Base-by-base conservation (phyloP, 2,888 invertebrate genomes). In the Dynastes tityus region DNA sequence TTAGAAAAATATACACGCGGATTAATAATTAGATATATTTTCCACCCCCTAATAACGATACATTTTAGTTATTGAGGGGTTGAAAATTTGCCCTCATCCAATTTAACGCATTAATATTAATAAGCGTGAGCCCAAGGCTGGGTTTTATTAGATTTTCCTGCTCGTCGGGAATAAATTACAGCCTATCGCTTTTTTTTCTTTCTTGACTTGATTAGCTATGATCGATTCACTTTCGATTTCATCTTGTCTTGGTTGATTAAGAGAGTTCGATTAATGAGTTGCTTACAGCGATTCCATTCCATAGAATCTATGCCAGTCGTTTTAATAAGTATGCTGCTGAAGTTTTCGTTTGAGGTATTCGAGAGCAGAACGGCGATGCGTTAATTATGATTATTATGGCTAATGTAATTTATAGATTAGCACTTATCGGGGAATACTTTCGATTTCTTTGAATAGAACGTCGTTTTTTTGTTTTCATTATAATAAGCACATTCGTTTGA, bases 71-170 rank as follows among this genome's bases (percentile, higher is more conserved):
- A 49, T 68, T 1, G 40, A n/a, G 49, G 68, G 68, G 68, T 11
- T 4, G 51, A 40, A 40, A 40, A 65, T 40, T 65, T 37, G 16
- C 40, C 65, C 51, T 51, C 49, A 29, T 13, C 27, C 51, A 68
- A 51, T 51, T 51, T n/a, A 2, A 13, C 22, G 49, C 51, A 68
- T 68, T 68, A 68, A 68, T 68, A 68, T 68, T 68, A 68, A 68
- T 68, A 45, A 11, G 68, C 8, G 11, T 2, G 13, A 51, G 45
- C 49, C 49, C 27, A 68, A 68, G 68, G 51, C 16, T 51, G 27
- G 5, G 51, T 8, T 68, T 68, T 51, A 51, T 68, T 68, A 51
- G 68, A 29, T 68, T 27, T 29, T 51, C 22, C 49, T 51, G 4
- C 51, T 13, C 27, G 9, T 22, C 55, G n/a, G 51, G 51, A 27